Evolutionary conservation across 2,113 vertebrate species (phyloP).

Genomic region (Benitochromis conjunctus): DNA sequence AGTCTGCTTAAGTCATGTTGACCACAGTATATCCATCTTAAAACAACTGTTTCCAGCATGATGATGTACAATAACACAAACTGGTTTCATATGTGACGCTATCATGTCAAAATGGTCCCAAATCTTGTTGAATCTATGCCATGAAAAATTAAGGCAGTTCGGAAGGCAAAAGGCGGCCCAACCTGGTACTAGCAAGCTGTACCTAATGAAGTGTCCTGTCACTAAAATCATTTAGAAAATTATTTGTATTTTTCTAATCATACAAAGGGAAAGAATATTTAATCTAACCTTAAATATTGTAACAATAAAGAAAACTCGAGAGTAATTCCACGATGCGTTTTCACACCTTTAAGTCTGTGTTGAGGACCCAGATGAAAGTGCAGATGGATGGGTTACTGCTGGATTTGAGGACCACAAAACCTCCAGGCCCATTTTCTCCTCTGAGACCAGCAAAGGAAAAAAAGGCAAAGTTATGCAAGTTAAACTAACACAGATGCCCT

Average conservation of each 20-base stretch:
- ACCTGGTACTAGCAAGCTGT: neutral
- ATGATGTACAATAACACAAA: neutral
- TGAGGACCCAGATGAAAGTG: constrained; percentile 96
- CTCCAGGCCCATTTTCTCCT: constrained; percentile 93
- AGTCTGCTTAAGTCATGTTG: neutral
- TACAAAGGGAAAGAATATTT: neutral
- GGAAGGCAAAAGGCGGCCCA: neutral
- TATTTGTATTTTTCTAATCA: rapidly evolving
- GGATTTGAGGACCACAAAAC: constrained; percentile 89
- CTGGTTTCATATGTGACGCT: neutral
- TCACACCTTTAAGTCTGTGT: constrained; percentile 93
- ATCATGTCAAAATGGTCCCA: neutral
- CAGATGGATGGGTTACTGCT: constrained; percentile 85
- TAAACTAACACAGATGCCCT: neutral
- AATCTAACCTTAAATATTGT: neutral
- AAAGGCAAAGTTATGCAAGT: neutral
- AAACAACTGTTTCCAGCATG: neutral
- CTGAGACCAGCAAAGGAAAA: constrained; percentile 56
- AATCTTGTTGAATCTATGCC: neutral
- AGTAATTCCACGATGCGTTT: neutral
- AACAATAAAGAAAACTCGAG: neutral
- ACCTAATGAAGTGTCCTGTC: neutral
- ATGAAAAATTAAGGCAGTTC: neutral
- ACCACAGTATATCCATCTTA: neutral
- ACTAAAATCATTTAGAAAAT: neutral